A percentile compares a stretch with the other conserved stretches of the same genome.
Evolutionary conservation across 2,113 vertebrate genomes (phyloP).

Genomic region (Sinocyclocheilus rhinocerous): DNA sequence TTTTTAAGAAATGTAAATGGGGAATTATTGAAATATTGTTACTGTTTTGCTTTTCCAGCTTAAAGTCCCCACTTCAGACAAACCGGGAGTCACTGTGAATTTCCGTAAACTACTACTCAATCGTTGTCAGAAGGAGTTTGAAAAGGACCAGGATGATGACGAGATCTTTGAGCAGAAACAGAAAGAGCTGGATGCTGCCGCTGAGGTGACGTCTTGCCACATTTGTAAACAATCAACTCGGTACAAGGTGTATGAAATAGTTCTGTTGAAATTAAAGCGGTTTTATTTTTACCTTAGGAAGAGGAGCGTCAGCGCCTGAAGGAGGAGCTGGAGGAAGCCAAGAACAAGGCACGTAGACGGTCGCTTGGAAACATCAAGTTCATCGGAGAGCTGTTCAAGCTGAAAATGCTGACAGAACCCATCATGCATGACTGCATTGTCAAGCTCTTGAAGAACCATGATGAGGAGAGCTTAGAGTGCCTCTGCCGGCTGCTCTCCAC

Average conservation of each 20-base stretch:
- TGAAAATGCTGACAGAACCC: constrained; percentile 97
- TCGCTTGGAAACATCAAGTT: constrained; percentile 98
- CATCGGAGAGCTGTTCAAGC: constrained; percentile 96
- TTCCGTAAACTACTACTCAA: constrained; percentile 97
- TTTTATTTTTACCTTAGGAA: constrained; percentile 59
- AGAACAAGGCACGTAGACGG: constrained; percentile 88
- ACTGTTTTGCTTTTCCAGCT: constrained; percentile 73
- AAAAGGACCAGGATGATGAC: constrained; percentile 96
- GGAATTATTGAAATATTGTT: background rate
- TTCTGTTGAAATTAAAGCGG: background rate
- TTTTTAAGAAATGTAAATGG: constrained; percentile 65
- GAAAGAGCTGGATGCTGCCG: constrained; percentile 90
- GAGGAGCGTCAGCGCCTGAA: constrained; percentile 89
- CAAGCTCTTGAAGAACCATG: constrained; percentile 97
- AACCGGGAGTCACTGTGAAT: constrained; percentile 89
- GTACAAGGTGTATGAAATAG: constrained; percentile 49
- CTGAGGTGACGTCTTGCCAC: constrained; percentile 71
- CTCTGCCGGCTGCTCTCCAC: constrained; percentile 95
- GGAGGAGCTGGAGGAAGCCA: constrained; percentile 85
- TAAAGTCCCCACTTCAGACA: constrained; percentile 92
- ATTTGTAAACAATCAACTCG: background rate
- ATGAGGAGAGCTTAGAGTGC: constrained; percentile 96
- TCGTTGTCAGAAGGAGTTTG: constrained; percentile 98
- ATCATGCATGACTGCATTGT: constrained; percentile 99
- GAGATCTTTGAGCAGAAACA: constrained; percentile 96